A percentile compares a stretch with the other conserved stretches of the same genome.
Evolutionary conservation across 2,888 invertebrate species (phyloP).

Genomic region (Tubulanus polymorphus): DNA sequence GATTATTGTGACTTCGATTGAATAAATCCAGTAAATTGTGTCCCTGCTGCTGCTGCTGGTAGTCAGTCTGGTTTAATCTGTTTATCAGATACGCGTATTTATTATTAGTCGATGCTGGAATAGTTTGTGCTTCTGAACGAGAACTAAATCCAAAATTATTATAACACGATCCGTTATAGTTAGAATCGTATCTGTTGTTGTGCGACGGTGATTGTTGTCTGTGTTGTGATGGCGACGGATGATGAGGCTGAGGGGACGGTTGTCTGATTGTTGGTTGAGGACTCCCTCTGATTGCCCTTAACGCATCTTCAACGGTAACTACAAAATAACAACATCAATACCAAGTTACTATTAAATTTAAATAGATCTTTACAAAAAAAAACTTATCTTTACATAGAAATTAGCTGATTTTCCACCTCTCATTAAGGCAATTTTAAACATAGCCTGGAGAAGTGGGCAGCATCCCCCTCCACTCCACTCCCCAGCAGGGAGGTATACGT

Average conservation of each 20-base stretch:
- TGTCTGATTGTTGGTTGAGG: slow-evolving; percentile 7
- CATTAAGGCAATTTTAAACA: too few relatives aligned
- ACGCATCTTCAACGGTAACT: slow-evolving; percentile 35
- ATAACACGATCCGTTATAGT: too few relatives aligned
- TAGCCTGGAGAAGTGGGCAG: too few relatives aligned
- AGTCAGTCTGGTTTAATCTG: slow-evolving; percentile 27
- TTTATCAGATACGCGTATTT: slow-evolving; percentile 26
- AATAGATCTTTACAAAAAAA: too few relatives aligned
- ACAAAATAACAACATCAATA: too few relatives aligned
- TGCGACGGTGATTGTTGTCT: not conserved
- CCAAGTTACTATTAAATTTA: too few relatives aligned
- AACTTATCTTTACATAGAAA: too few relatives aligned
- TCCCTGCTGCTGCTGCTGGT: slow-evolving; percentile 14
- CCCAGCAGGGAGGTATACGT: too few relatives aligned
- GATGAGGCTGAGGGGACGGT: not conserved
- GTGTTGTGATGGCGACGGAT: not conserved
- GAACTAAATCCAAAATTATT: not conserved
- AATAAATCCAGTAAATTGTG: slow-evolving; percentile 25
- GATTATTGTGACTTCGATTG: slow-evolving; percentile 36
- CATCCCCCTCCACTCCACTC: too few relatives aligned
- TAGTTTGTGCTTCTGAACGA: not conserved
- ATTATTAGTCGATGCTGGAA: slow-evolving; percentile 9
- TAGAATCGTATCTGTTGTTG: not conserved
- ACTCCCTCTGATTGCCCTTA: slow-evolving; percentile 32
- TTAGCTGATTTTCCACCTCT: too few relatives aligned